Conservation (phyloP, 2,113 vertebrate species). For the Leptobrachium leishanense region DNA sequence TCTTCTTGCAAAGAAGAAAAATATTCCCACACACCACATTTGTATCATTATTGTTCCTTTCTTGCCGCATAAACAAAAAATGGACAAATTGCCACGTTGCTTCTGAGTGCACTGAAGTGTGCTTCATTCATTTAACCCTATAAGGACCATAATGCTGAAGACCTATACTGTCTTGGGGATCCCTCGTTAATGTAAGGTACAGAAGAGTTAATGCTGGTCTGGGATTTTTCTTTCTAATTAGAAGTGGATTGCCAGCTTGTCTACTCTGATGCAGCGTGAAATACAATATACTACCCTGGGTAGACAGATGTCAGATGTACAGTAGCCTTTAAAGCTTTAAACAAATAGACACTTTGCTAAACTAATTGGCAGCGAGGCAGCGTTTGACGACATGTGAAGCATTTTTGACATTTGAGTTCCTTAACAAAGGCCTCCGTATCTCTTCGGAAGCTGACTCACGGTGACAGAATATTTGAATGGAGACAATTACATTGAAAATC, state of each 20-base stretch:
- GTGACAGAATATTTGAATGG: constrained; percentile 42
- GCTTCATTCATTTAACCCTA: too few relatives aligned
- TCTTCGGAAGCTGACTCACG: constrained; percentile 25
- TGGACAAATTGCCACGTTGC: too few relatives aligned
- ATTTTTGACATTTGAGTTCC: constrained; percentile 38
- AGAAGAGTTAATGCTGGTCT: constrained; percentile 26
- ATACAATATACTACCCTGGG: constrained; percentile 16
- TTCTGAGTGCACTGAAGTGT: too few relatives aligned
- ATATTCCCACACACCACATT: too few relatives aligned
- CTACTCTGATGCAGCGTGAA: constrained; percentile 42
- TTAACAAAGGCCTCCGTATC: constrained; percentile 16
- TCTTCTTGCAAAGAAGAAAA: too few relatives aligned
- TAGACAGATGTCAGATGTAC: constrained; percentile 40
- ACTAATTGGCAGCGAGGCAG: constrained; percentile 44
- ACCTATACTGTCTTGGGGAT: too few relatives aligned
- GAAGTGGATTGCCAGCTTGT: constrained; percentile 41
- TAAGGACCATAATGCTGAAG: too few relatives aligned
- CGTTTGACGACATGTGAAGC: constrained; percentile 40
- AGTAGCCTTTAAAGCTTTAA: constrained; percentile 46
- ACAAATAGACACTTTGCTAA: constrained; percentile 49
- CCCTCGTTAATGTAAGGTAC: too few relatives aligned
- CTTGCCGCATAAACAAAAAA: too few relatives aligned
- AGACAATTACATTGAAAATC: constrained; percentile 31
- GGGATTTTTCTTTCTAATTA: constrained; percentile 37
- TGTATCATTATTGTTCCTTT: too few relatives aligned